Conservation (phyloP, 1,140 invertebrate genomes). For the Pseudomyrmex cubaensis region DNA sequence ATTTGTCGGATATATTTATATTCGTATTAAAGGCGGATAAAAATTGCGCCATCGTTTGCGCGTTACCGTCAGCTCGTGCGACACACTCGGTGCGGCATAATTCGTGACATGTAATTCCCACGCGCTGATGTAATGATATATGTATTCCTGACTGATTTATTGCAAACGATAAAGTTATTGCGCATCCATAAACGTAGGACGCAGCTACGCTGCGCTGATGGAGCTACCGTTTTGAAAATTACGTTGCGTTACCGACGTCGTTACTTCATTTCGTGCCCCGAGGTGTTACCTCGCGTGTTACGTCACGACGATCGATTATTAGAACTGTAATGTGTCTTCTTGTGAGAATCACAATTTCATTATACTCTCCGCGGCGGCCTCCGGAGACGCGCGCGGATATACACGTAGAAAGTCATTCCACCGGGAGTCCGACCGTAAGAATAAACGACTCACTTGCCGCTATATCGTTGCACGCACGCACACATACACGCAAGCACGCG, state of each 20-base stretch:
- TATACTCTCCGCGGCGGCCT: conserved; percentile 1
- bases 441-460: conserved; percentile 36
- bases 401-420: conserved; percentile 55
- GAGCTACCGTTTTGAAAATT: conserved; percentile 52
- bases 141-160: conserved; percentile 11
- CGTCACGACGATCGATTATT: conserved; percentile 51
- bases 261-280: conserved; percentile 24
- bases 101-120: conserved; percentile 29
- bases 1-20: background rate
- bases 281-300: conserved; percentile 29
- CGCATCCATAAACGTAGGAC: background rate
- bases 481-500: background rate
- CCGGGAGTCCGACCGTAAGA: conserved; percentile 40
- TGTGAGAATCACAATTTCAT: conserved; percentile 49
- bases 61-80: background rate
- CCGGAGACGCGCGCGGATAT: conserved; percentile 10
- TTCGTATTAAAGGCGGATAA: background rate
- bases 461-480: conserved; percentile 8
- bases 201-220: conserved; percentile 16
- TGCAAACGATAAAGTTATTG: conserved; percentile 25
- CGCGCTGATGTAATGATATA: background rate
- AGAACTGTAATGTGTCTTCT: conserved; percentile 39
- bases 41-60: conserved; percentile 2
- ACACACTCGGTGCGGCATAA: background rate
- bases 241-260: conserved; percentile 35